These are phyloP conservation scores for Papilio helenus DNA, from an alignment of 1,140 invertebrate species.

Conservation along the genomic window DNA sequence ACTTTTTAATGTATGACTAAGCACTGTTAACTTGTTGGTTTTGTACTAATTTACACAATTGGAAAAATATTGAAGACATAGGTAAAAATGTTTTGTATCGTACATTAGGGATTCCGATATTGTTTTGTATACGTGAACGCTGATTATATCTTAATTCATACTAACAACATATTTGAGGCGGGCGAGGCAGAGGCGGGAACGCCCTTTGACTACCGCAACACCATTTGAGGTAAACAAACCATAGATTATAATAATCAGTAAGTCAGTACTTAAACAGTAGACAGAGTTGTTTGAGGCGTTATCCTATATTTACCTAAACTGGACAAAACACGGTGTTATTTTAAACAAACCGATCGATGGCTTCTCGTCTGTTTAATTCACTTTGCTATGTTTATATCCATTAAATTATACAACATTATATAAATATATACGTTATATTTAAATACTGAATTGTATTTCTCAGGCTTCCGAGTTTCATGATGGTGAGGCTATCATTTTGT, in stretches of 20 bases:
- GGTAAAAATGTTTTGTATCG: background rate
- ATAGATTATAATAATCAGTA: too few species aligned
- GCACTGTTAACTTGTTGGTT: background rate
- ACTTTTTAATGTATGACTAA: background rate
- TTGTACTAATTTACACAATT: background rate
- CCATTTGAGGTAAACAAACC: too few species aligned
- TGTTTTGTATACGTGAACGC: background rate
- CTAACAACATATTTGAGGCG: too few species aligned
- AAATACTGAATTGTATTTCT: conserved; percentile 10
- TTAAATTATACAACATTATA: background rate
- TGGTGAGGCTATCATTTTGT: background rate
- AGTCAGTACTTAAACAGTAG: background rate
- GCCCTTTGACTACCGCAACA: too few species aligned
- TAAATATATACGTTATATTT: background rate
- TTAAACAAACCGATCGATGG: conserved; percentile 4
- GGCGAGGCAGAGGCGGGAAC: too few species aligned
- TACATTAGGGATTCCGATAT: too few species aligned
- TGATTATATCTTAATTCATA: too few species aligned
- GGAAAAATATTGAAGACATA: background rate
- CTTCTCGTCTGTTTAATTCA: conserved; percentile 7
- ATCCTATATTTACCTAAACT: background rate
- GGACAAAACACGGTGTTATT: background rate
- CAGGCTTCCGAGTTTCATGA: background rate
- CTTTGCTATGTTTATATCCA: background rate
- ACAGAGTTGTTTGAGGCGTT: background rate